These are phyloP conservation scores for Prolemur simus DNA, from an alignment of 2,113 vertebrate species.

Conservation along the genomic window DNA sequence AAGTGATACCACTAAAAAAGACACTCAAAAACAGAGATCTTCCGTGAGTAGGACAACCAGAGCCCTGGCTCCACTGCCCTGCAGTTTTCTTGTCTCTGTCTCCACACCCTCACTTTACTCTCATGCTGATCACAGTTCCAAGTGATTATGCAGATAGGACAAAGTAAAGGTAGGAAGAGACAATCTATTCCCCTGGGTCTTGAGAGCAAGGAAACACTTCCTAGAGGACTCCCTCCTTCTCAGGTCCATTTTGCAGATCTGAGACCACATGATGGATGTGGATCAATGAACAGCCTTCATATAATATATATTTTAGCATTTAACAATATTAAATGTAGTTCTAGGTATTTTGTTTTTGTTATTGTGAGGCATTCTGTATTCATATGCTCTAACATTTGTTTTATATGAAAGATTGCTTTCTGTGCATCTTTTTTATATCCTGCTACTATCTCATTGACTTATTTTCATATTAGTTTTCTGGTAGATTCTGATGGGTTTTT, in stretches of 20 bases:
- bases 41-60: neutral
- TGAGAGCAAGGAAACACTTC: neutral
- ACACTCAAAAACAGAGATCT: neutral
- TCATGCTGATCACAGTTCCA: neutral
- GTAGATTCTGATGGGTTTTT: neutral
- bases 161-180: neutral
- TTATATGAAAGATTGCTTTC: neutral
- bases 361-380: neutral
- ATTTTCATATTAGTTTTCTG: neutral
- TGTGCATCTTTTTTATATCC: neutral
- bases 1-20: neutral
- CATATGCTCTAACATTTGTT: neutral
- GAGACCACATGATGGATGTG: neutral
- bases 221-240: neutral
- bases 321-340: neutral
- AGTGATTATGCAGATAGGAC: neutral
- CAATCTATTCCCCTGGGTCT: neutral
- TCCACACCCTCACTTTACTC: too few species aligned
- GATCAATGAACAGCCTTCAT: neutral
- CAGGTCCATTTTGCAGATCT: neutral
- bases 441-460: neutral
- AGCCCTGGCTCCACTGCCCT: neutral
- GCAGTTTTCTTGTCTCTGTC: neutral
- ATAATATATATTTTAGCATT: neutral
- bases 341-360: neutral